These are phyloP conservation scores for Aratinga solstitialis DNA, from an alignment of 2,797 vertebrate genomes.

Conservation along the genomic window DNA sequence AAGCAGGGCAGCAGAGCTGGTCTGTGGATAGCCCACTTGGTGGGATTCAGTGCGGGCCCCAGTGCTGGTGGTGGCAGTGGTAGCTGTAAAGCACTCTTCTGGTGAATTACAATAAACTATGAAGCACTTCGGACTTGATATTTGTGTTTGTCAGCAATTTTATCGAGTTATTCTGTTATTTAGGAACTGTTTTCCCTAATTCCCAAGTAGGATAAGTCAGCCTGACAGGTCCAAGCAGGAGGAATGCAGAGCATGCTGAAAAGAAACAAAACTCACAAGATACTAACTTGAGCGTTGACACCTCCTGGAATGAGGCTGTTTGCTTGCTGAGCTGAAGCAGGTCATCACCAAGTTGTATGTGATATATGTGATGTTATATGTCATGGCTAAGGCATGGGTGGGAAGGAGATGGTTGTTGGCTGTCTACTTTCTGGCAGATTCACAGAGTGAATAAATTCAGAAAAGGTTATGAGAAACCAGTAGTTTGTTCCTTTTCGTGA, in stretches of 20 bases:
- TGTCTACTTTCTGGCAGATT: background rate
- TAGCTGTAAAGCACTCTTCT: background rate
- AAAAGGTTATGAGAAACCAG: background rate
- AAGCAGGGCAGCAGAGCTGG: background rate
- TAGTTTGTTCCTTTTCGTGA: background rate
- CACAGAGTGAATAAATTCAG: background rate
- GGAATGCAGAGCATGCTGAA: background rate
- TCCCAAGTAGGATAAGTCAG: background rate
- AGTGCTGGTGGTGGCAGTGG: background rate
- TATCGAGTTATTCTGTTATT: background rate
- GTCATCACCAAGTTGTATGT: background rate
- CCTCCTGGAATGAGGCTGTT: background rate
- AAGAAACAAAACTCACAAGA: background rate
- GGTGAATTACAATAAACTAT: background rate
- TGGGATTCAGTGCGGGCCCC: background rate
- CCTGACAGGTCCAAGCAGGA: background rate
- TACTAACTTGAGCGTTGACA: background rate
- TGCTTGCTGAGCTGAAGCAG: background rate
- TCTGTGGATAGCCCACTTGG: background rate
- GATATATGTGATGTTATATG: background rate
- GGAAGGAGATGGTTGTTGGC: background rate
- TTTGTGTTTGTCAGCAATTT: background rate
- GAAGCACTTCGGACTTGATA: background rate
- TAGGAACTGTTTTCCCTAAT: fast-evolving
- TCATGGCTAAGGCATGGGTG: background rate